Base-by-base conservation (phyloP, 2,797 vertebrate genomes). In the Notoglanidium macrostoma region DNA sequence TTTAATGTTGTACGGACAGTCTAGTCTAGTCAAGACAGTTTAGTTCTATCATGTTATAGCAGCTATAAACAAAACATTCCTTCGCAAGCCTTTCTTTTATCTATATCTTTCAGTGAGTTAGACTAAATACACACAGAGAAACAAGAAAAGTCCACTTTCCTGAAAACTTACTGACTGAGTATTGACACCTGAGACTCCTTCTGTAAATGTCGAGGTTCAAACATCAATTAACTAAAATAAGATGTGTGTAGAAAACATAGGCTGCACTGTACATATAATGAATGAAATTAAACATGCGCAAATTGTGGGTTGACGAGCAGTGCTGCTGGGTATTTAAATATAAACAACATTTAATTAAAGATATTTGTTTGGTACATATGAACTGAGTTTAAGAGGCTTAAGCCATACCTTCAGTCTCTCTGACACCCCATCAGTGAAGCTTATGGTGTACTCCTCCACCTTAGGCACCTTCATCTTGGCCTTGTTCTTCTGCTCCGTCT, bases 391-490 rank as follows among this genome's bases (percentile, higher is more conserved):
- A 68, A 84, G 49, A 26, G 12, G 46, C 59, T 26, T 8, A 17
- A 85, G n/a, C 40, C 94, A 94, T 94, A 98, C 97, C 97, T 98
- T 97, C 90, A 97, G 96, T 92, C 96, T 96, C 95, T 97, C 97
- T 85, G 96, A 97, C 86, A 98, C 96, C 26, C 97, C 96, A 90
- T 97, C 97, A 84, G 96, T 98, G 89, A 98, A 96, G 96, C 97
- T 99, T 95, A 99, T 98, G 95, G 98, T 99, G 95, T 99, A 98
- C 93, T 99, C 98, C 86, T 98, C 98, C 91, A 99, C 98, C 95
- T 99, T 99, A 44, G 98, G 98, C 89, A 97, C 97, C 94, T 98
- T 98, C 95, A 98, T 96, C 94, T 97, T 97, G 88, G 95, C 95
- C 93, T 97, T 97, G 94, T 95, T 98, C 95, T 99, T 99, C 95